Evolutionary conservation across 2,113 vertebrate genomes (phyloP).

Genomic region (Benitochromis conjunctus): DNA sequence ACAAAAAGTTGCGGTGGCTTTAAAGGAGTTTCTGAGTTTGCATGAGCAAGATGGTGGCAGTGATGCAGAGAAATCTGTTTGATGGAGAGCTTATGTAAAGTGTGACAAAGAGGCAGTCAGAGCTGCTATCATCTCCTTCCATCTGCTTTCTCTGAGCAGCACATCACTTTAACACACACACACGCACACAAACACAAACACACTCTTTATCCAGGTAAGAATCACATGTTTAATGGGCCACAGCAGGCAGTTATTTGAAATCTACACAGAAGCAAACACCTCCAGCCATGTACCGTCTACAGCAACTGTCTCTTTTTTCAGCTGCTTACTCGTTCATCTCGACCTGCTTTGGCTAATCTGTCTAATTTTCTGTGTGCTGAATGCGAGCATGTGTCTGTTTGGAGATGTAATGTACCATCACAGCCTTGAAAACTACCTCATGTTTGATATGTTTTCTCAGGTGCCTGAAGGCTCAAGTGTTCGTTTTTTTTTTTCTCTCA

Average conservation of each 20-base stretch:
- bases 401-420: conserved; percentile 21
- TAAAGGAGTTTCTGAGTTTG: neutral
- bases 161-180: neutral
- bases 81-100: neutral
- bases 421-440: neutral
- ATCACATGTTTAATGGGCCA: conserved; percentile 30
- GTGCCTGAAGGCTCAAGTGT: neutral
- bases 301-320: neutral
- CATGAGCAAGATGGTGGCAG: neutral
- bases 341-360: neutral
- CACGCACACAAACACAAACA: neutral
- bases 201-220: conserved; percentile 7
- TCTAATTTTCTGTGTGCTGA: neutral
- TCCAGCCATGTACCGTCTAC: neutral
- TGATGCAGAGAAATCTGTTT: neutral
- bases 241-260: conserved; percentile 20
- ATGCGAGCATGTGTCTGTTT: neutral
- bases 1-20: neutral
- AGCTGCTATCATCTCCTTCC: neutral
- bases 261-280: conserved; percentile 34
- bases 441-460: neutral
- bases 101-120: neutral
- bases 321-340: neutral
- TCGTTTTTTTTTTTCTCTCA: neutral
- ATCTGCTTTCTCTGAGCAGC: neutral